phyloP scores from a whole-genome alignment of 2,797 vertebrate species.

The Chelonia mydas region DNA sequence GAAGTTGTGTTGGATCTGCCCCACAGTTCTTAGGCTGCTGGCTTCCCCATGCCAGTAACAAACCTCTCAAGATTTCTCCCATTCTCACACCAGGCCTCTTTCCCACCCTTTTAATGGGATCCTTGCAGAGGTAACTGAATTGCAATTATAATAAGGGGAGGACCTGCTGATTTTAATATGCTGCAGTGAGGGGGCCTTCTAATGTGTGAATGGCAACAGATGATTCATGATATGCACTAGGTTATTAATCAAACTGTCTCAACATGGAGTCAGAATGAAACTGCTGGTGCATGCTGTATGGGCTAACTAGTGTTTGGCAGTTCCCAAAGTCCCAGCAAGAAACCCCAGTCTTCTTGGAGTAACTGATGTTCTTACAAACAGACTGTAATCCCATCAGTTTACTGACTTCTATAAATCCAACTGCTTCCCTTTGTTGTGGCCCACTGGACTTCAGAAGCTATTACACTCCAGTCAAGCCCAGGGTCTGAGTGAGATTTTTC shows the following conservation, averaged over 20 bases:
- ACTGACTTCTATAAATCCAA: background rate
- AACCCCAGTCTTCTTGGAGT: background rate
- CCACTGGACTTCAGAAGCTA: background rate
- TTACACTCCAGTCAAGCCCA: background rate
- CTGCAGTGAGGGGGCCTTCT: too few species aligned
- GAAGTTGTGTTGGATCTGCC: background rate
- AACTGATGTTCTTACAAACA: background rate
- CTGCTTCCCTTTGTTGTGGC: background rate
- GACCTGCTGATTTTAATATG: too few species aligned
- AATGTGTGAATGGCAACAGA: too few species aligned
- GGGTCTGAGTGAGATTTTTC: background rate
- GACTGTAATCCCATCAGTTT: background rate
- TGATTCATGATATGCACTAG: too few species aligned
- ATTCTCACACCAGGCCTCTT: too few species aligned
- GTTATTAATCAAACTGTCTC: background rate
- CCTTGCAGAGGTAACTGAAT: too few species aligned
- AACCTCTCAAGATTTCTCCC: too few species aligned
- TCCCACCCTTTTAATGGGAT: too few species aligned
- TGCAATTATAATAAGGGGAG: too few species aligned
- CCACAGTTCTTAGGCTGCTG: background rate
- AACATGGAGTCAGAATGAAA: background rate
- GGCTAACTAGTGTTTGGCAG: background rate
- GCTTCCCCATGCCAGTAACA: too few species aligned
- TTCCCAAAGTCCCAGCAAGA: background rate
- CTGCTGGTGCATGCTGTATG: background rate